A percentile compares a stretch with the other conserved stretches of the same genome.
phyloP scores from a whole-genome alignment of 2,113 vertebrate species.

The Plestiodon gilberti region DNA sequence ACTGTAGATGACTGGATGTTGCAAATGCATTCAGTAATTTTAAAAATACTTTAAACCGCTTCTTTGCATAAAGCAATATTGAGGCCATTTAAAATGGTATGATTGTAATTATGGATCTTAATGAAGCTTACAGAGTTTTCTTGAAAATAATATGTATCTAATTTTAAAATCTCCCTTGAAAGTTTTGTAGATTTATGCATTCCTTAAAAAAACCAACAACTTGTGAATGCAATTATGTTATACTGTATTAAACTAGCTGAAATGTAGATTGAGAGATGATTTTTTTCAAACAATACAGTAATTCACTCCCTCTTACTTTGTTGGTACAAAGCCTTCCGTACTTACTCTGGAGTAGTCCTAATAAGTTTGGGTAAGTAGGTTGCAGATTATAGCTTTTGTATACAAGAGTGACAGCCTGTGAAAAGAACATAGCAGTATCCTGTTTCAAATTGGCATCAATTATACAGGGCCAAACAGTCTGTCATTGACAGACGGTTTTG shows the following conservation, averaged over 20 bases:
- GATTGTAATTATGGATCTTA: not conserved
- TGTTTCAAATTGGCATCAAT: conserved; percentile 70
- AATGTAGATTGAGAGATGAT: not conserved
- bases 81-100: not conserved
- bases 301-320: not conserved
- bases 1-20: conserved; percentile 18
- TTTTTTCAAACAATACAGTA: not conserved
- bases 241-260: not conserved
- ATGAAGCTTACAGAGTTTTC: not conserved
- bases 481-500: conserved; percentile 64
- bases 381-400: conserved; percentile 37
- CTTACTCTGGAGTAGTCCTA: not conserved
- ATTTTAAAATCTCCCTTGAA: not conserved
- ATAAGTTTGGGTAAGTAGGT: not conserved
- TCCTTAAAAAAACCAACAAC: not conserved
- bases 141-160: not conserved
- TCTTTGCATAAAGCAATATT: not conserved
- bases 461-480: conserved; percentile 58
- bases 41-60: conserved; percentile 1
- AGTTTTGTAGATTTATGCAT: not conserved
- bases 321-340: not conserved
- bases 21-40: conserved; percentile 29
- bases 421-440: conserved; percentile 60
- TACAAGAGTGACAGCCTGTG: conserved; percentile 67
- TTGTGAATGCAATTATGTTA: not conserved